Percentiles rank a stretch among this genome's conserved stretches.
phyloP scores from a whole-genome alignment of 2,888 invertebrate genomes.

The Ornithoptera alexandrae region DNA sequence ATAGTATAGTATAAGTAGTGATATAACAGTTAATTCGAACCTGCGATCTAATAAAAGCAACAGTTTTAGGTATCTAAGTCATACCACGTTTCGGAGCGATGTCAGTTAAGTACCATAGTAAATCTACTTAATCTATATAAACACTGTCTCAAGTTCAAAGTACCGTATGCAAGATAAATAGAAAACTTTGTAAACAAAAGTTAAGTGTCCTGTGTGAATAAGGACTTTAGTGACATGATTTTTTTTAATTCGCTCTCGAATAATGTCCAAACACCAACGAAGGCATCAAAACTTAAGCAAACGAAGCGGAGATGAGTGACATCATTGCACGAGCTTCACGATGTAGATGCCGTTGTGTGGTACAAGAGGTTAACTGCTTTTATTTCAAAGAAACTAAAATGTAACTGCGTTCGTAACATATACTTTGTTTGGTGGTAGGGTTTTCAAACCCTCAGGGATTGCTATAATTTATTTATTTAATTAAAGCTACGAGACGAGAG shows the following conservation, averaged over 20 bases:
- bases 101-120: neutral
- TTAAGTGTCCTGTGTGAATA: constrained; percentile 22
- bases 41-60: no score
- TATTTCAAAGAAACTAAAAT: no score
- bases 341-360: constrained; percentile 32
- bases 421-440: no score
- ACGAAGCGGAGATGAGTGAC: constrained; percentile 51
- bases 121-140: neutral
- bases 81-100: no score
- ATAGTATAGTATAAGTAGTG: no score
- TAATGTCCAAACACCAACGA: constrained; percentile 27
- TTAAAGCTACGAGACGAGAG: no score
- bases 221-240: constrained; percentile 13
- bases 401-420: no score
- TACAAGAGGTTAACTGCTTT: constrained; percentile 4
- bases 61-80: no score
- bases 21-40: no score
- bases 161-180: neutral
- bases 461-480: no score
- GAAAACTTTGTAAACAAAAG: neutral
- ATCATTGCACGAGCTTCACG: constrained; percentile 43
- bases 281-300: constrained; percentile 38
- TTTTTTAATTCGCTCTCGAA: constrained; percentile 30
- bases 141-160: neutral
- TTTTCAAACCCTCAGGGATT: no score